Conservation (phyloP, 2,888 invertebrate genomes). For the Polydrusus cervinus region DNA sequence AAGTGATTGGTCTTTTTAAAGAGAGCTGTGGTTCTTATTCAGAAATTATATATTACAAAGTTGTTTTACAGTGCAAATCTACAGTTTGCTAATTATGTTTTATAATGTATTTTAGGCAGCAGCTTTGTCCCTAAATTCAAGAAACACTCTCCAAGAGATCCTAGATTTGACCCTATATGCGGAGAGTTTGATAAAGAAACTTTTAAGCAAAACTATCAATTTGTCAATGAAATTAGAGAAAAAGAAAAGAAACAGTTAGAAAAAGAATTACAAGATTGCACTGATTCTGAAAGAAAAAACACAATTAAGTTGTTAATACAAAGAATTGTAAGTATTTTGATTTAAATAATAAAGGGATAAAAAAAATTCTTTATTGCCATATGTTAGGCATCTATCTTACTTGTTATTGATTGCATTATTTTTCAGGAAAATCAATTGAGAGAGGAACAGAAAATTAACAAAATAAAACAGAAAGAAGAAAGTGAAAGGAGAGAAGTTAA, state of each 20-base stretch:
- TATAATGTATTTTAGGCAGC: not conserved
- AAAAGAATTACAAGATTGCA: constrained; percentile 76
- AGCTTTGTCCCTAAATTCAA: constrained; percentile 68
- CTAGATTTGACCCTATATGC: constrained; percentile 90
- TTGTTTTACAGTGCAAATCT: too few relatives aligned
- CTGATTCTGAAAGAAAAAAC: constrained; percentile 77
- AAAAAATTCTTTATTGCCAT: too few relatives aligned
- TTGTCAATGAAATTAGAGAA: constrained; percentile 81
- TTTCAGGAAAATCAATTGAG: constrained; percentile 83
- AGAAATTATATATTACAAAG: too few relatives aligned
- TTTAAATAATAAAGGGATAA: not conserved
- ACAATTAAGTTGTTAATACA: constrained; percentile 83
- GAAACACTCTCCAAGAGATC: constrained; percentile 76
- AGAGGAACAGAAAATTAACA: constrained; percentile 76
- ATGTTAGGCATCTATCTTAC: too few relatives aligned
- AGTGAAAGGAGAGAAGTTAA: constrained; percentile 75
- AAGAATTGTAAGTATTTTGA: constrained; percentile 73
- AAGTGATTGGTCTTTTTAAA: too few relatives aligned
- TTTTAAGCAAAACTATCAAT: constrained; percentile 86
- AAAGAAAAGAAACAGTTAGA: constrained; percentile 80
- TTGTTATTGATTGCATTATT: not conserved
- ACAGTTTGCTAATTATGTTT: not conserved
- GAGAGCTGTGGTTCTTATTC: too few relatives aligned
- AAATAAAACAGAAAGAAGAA: constrained; percentile 73
- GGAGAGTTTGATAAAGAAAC: constrained; percentile 84